Evolutionary conservation across 2,113 vertebrate species (phyloP).

Genomic region (Neogale vison): DNA sequence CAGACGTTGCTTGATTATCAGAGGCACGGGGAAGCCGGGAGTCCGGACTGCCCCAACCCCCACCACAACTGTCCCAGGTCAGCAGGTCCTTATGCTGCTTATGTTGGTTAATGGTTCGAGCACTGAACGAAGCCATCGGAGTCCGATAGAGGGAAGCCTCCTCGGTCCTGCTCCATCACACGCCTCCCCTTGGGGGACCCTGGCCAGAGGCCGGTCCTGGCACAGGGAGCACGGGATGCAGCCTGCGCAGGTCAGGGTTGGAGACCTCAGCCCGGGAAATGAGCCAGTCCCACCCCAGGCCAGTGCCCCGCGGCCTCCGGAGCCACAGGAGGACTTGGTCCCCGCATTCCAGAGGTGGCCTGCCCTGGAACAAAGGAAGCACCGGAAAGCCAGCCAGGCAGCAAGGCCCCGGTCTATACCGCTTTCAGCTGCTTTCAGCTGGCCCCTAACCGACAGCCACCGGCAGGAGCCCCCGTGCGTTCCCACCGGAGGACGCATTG

Average conservation of each 20-base stretch:
- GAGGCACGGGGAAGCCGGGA: not conserved
- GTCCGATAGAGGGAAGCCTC: not conserved
- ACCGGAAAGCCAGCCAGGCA: not conserved
- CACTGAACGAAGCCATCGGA: not conserved
- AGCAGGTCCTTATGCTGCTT: accelerated
- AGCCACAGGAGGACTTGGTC: not conserved
- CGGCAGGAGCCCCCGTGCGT: slow-evolving; percentile 61
- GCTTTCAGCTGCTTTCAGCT: not conserved
- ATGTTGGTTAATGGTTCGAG: not conserved
- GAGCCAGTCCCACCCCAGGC: slow-evolving; percentile 39
- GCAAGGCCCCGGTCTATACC: not conserved
- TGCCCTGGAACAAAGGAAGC: not conserved
- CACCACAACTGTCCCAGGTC: accelerated
- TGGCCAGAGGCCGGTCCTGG: not conserved
- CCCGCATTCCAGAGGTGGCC: slow-evolving; percentile 18
- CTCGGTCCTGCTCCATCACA: not conserved
- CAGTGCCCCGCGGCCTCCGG: not conserved
- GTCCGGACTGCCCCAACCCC: not conserved
- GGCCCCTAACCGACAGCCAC: slow-evolving; percentile 55
- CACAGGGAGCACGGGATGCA: accelerated
- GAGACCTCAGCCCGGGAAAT: slow-evolving; percentile 43
- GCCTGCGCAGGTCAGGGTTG: not conserved
- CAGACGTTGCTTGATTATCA: accelerated
- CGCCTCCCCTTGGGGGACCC: not conserved
- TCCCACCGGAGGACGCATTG: slow-evolving; percentile 66